phyloP scores from a whole-genome alignment of 2,888 invertebrate species.

The Napeogenes inachia region DNA sequence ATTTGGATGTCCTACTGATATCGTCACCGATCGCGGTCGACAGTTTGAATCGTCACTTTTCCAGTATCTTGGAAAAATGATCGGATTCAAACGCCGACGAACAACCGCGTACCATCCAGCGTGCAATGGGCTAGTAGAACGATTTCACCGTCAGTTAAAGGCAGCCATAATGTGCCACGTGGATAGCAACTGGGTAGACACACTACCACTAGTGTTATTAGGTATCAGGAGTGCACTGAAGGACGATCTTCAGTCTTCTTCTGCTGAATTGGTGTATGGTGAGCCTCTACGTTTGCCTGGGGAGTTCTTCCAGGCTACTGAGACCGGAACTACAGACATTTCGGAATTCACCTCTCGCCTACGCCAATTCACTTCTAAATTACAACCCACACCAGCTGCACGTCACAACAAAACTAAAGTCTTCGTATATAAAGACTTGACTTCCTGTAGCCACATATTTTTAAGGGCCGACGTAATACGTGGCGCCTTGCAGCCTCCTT shows the following conservation, averaged over 20 bases:
- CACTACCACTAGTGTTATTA: no score
- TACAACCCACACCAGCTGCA: conserved; percentile 22
- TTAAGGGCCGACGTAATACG: conserved; percentile 4
- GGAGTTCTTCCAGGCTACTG: conserved; percentile 22
- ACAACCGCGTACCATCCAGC: no score
- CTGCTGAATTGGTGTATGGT: conserved; percentile 34
- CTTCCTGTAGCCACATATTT: no score
- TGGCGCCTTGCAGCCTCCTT: neutral
- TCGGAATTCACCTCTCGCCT: conserved; percentile 23
- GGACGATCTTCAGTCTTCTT: conserved; percentile 30
- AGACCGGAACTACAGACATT: conserved; percentile 11
- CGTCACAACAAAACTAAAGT: conserved; percentile 25
- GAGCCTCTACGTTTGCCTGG: conserved; percentile 33
- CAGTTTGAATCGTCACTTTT: no score
- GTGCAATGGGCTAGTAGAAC: no score
- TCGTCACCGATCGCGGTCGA: no score
- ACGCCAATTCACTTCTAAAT: neutral
- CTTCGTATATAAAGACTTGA: conserved; percentile 30
- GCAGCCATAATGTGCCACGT: no score
- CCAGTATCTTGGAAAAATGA: no score
- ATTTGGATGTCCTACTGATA: no score
- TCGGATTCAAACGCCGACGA: no score
- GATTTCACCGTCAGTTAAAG: no score
- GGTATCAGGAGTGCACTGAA: conserved; percentile 11
- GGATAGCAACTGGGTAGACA: no score